phyloP scores from a whole-genome alignment of 2,113 vertebrate species.

The Uria lomvia region DNA sequence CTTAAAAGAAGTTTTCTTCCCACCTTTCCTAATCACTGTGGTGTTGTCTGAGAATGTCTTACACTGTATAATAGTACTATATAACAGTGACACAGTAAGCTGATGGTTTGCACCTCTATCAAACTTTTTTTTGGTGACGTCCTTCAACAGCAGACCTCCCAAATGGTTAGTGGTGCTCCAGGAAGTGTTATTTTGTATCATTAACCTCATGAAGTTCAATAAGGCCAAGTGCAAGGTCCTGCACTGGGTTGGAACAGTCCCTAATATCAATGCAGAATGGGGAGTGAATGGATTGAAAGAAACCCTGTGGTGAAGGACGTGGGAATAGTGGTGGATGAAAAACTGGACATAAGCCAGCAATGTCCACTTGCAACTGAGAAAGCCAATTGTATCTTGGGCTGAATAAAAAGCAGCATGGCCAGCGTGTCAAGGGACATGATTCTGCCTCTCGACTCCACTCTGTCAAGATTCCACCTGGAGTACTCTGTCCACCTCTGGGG shows the following conservation, averaged over 20 bases:
- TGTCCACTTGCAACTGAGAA: accelerated
- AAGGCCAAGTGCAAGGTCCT: background rate
- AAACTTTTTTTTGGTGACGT: background rate
- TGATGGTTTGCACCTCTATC: background rate
- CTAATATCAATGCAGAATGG: too few relatives aligned
- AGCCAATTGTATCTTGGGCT: background rate
- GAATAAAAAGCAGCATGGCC: accelerated
- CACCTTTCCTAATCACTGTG: background rate
- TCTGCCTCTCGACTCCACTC: background rate
- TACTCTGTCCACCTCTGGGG: background rate
- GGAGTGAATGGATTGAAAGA: background rate
- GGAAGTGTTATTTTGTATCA: background rate
- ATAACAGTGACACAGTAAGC: background rate
- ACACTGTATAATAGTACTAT: background rate
- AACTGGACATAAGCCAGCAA: background rate
- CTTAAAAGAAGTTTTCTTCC: background rate
- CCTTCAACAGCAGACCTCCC: background rate
- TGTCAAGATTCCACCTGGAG: background rate
- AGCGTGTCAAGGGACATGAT: background rate
- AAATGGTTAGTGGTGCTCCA: background rate
- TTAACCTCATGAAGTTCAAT: background rate
- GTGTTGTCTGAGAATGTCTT: background rate
- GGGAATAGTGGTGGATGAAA: background rate
- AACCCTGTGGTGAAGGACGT: background rate
- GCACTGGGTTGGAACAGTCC: too few relatives aligned